Evolutionary conservation across 2,113 vertebrate genomes (phyloP).

Genomic region (Xyliphius kryptos): DNA sequence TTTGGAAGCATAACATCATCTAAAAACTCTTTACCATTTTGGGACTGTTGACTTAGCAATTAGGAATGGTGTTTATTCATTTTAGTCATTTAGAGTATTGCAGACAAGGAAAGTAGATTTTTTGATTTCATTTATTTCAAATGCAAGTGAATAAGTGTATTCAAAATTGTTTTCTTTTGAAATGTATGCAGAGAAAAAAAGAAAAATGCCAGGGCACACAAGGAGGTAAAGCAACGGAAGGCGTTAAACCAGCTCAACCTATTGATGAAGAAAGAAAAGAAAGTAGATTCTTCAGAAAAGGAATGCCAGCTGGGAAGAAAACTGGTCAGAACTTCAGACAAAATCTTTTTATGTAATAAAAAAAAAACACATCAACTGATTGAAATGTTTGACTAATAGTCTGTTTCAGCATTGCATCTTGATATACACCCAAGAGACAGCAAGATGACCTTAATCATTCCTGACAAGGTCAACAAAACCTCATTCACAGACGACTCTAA

Average conservation of each 20-base stretch:
- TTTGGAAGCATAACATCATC: no score
- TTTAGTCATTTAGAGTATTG: no score
- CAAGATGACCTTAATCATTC: conserved; percentile 41
- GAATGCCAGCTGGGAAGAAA: conserved; percentile 52
- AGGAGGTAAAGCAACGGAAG: conserved; percentile 58
- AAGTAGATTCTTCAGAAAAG: conserved; percentile 54
- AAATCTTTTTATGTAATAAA: background rate
- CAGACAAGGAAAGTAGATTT: no score
- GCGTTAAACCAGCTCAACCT: conserved; percentile 65
- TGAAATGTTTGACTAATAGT: conserved; percentile 27
- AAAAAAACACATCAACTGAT: background rate
- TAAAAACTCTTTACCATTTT: no score
- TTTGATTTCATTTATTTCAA: no score
- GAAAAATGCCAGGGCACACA: conserved; percentile 50
- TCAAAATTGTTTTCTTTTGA: background rate
- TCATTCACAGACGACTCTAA: conserved; percentile 47
- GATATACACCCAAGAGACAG: conserved; percentile 27
- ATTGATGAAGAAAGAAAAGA: conserved; percentile 62
- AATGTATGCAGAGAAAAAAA: conserved; percentile 59
- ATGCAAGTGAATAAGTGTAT: no score
- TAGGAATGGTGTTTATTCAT: no score
- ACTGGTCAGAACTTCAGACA: conserved; percentile 49
- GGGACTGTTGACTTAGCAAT: no score
- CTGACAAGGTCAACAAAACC: conserved; percentile 33
- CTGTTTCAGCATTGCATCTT: background rate